Evolutionary conservation across 2,888 invertebrate genomes (phyloP).

Genomic region (Drosophila bunnanda): DNA sequence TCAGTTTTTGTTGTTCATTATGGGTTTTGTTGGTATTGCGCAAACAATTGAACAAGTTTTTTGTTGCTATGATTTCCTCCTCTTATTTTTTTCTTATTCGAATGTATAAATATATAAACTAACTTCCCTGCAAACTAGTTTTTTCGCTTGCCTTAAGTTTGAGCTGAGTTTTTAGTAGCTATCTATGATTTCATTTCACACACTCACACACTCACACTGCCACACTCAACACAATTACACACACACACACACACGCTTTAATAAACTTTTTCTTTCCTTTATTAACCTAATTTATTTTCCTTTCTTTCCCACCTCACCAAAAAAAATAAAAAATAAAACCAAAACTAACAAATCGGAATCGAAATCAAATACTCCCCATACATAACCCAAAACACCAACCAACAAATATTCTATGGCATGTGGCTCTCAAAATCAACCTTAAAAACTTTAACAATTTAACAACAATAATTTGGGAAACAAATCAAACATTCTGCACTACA

Average conservation of each 20-base stretch:
- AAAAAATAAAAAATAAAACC: neutral
- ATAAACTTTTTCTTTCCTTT: slow-evolving; percentile 28
- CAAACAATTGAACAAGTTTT: slow-evolving; percentile 34
- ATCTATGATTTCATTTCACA: slow-evolving; percentile 32
- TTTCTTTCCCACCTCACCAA: slow-evolving; percentile 30
- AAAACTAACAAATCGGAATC: slow-evolving; percentile 47
- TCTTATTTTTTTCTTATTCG: slow-evolving; percentile 1
- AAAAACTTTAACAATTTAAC: slow-evolving; percentile 3
- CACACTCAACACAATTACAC: neutral
- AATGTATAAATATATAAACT: neutral
- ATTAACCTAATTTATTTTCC: slow-evolving; percentile 64
- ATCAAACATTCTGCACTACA: slow-evolving; percentile 25
- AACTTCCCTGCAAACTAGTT: slow-evolving; percentile 33
- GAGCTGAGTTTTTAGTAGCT: slow-evolving; percentile 34
- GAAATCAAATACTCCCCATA: slow-evolving; percentile 7
- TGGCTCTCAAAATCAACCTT: slow-evolving; percentile 28
- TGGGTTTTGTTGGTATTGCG: slow-evolving; percentile 24
- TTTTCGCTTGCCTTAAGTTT: slow-evolving; percentile 3
- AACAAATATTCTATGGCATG: slow-evolving; percentile 38
- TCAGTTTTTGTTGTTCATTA: slow-evolving; percentile 51
- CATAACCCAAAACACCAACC: slow-evolving; percentile 14
- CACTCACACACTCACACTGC: slow-evolving; percentile 1
- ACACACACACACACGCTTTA: slow-evolving; percentile 14
- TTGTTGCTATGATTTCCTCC: slow-evolving; percentile 4
- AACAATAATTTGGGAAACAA: slow-evolving; percentile 12